A percentile compares a stretch with the other conserved stretches of the same genome.
These are phyloP conservation scores for Opisthocomus hoazin DNA, from an alignment of 2,113 vertebrate species.

Conservation along the genomic window DNA sequence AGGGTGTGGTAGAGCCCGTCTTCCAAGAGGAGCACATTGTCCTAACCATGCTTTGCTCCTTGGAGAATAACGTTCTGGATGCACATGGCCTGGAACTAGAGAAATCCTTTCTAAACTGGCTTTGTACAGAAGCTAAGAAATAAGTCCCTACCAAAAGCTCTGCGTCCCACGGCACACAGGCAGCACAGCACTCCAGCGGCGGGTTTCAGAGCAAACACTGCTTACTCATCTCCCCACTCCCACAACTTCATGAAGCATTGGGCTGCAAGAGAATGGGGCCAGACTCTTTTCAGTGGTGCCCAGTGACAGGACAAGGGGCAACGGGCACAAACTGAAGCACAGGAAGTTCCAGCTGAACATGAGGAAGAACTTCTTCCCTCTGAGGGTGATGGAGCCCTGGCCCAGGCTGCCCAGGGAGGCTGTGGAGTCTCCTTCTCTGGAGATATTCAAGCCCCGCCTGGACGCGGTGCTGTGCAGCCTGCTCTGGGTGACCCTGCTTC, in stretches of 20 bases:
- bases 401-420: too few species aligned
- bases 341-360: too few species aligned
- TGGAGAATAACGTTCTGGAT: neutral
- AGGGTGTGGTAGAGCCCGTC: rapidly evolving
- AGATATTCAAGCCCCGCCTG: too few species aligned
- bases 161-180: rapidly evolving
- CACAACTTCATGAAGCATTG: neutral
- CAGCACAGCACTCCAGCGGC: rapidly evolving
- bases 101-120: neutral
- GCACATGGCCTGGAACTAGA: neutral
- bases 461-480: too few species aligned
- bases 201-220: neutral
- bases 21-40: rapidly evolving
- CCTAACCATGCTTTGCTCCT: neutral
- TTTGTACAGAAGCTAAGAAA: neutral
- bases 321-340: too few species aligned
- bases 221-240: neutral
- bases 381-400: too few species aligned
- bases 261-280: too few species aligned
- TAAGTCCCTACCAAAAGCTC: neutral
- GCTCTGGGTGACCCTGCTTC: too few species aligned
- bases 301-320: too few species aligned
- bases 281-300: too few species aligned
- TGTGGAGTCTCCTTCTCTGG: too few species aligned
- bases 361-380: too few species aligned